A percentile compares a stretch with the other conserved stretches of the same genome.
Conservation (phyloP, 1,140 invertebrate genomes). For the Helicoverpa armigera region DNA sequence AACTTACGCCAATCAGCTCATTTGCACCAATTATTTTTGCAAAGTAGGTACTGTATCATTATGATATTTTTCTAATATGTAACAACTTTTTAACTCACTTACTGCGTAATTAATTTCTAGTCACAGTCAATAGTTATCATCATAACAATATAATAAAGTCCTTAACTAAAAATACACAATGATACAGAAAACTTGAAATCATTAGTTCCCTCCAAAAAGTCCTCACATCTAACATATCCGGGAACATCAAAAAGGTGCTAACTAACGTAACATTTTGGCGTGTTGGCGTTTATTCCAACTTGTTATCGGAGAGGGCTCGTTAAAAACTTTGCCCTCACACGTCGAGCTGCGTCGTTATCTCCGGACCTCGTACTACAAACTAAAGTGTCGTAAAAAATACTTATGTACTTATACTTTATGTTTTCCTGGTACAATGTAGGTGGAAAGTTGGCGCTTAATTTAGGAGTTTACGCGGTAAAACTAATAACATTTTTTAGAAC, state of each 20-base stretch:
- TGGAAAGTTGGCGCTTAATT: neutral
- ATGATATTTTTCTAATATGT: no score
- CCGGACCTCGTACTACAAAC: neutral
- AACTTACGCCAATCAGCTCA: no score
- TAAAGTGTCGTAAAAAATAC: conserved; percentile 22
- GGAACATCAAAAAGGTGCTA: conserved; percentile 18
- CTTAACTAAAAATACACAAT: neutral
- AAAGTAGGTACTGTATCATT: no score
- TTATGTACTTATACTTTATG: neutral
- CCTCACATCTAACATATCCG: neutral
- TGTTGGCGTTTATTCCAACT: conserved; percentile 16
- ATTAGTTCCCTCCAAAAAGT: neutral
- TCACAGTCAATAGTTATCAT: no score
- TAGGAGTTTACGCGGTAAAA: neutral
- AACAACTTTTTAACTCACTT: no score
- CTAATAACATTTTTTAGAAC: neutral
- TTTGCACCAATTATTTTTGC: no score
- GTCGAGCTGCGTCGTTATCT: conserved; percentile 19
- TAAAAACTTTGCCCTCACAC: conserved; percentile 33
- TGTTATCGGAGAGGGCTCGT: conserved; percentile 41
- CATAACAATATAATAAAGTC: neutral
- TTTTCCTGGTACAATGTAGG: conserved; percentile 8
- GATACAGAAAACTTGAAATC: neutral
- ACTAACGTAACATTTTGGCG: conserved; percentile 33
- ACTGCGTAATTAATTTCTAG: no score